phyloP scores from a whole-genome alignment of 2,797 vertebrate genomes.

The Garrulus glandarius region DNA sequence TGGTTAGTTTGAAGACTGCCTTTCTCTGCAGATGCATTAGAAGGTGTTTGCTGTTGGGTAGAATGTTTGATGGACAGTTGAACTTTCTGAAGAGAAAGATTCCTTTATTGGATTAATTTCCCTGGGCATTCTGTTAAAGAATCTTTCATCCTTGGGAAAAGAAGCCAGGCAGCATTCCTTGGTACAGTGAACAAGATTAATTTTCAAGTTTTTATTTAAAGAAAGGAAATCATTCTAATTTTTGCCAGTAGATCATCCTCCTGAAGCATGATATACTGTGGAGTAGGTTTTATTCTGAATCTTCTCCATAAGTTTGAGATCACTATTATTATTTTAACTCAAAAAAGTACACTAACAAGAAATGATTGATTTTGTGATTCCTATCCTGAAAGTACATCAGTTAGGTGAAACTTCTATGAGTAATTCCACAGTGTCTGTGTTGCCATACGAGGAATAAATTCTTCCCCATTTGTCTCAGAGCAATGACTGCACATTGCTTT shows the following conservation, averaged over 20 bases:
- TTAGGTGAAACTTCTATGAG: not conserved
- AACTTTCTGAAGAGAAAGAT: not conserved
- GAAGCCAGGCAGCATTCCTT: not conserved
- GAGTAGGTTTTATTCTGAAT: not conserved
- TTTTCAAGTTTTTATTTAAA: not conserved
- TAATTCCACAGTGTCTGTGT: not conserved
- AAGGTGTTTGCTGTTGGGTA: not conserved
- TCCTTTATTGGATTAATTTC: not conserved
- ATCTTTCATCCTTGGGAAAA: not conserved
- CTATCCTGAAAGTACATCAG: not conserved
- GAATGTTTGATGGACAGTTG: not conserved
- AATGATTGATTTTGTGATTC: not conserved
- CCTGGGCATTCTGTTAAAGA: not conserved
- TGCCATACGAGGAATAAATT: not conserved
- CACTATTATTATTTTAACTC: not conserved
- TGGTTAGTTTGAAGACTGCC: not conserved
- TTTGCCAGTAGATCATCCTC: not conserved
- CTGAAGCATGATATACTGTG: not conserved
- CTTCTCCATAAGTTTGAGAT: not conserved
- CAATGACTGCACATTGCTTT: not conserved
- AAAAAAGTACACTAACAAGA: not conserved
- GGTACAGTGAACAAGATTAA: not conserved
- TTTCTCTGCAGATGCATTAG: not conserved
- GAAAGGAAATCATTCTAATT: not conserved
- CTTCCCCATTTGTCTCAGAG: not conserved